Percentiles rank a stretch among this genome's conserved stretches.
Evolutionary conservation across 2,113 vertebrate genomes (phyloP).

Genomic region (Mungos mungo): DNA sequence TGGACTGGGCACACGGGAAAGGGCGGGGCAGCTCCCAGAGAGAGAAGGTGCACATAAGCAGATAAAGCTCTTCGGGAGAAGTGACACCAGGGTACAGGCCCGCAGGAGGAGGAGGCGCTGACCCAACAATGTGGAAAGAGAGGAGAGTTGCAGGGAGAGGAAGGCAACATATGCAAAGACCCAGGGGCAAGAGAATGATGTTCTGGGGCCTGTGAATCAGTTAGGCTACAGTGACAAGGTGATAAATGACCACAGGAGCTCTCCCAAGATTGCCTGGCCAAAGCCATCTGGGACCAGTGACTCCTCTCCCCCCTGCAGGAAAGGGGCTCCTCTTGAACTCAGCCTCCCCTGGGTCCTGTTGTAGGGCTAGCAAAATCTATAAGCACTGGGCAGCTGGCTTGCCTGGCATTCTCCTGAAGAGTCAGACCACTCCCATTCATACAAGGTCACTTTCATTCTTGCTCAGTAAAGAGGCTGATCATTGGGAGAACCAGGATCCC

Average conservation of each 20-base stretch:
- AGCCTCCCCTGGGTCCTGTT: background rate
- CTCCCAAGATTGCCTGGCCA: background rate
- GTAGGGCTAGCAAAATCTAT: background rate
- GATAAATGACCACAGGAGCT: background rate
- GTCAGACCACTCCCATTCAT: background rate
- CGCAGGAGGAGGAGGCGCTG: background rate
- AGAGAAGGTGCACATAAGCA: background rate
- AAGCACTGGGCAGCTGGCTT: background rate
- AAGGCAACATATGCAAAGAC: background rate
- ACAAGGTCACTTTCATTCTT: background rate
- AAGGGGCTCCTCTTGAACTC: background rate
- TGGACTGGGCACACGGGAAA: background rate
- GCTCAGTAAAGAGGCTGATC: background rate
- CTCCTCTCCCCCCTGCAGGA: background rate
- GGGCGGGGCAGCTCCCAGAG: background rate
- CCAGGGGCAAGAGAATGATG: background rate
- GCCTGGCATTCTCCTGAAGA: background rate
- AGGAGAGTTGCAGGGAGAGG: background rate
- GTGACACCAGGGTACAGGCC: background rate
- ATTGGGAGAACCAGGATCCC: background rate
- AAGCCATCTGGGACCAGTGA: background rate
- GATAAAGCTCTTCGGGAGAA: background rate
- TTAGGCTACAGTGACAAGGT: background rate
- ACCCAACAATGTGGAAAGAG: background rate
- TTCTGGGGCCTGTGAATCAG: background rate